Evolutionary conservation across 2,113 vertebrate species (phyloP).

Genomic region (Melanerpes aurifrons): DNA sequence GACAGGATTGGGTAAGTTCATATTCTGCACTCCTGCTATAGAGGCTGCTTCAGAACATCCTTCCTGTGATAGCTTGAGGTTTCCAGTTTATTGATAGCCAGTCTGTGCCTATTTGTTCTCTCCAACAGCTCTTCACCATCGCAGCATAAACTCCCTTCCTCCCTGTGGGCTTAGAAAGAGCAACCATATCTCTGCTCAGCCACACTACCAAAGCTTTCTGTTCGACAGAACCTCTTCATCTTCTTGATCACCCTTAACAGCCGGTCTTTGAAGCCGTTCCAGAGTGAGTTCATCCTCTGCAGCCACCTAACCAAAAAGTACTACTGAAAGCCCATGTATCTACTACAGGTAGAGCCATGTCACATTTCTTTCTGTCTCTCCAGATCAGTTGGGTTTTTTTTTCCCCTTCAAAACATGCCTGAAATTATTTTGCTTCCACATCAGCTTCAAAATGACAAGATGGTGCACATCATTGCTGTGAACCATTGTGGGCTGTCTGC

Average conservation of each 20-base stretch:
- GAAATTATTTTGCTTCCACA: not conserved
- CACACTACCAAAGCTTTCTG: not conserved
- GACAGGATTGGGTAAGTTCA: not conserved
- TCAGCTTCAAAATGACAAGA: not conserved
- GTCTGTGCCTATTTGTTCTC: not conserved
- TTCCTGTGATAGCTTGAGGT: not conserved
- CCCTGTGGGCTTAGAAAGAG: conserved; percentile 15
- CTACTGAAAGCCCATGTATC: not conserved
- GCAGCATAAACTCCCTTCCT: not conserved
- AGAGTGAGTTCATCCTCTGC: not conserved
- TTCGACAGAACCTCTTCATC: not conserved
- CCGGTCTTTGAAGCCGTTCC: not conserved
- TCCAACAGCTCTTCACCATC: not conserved
- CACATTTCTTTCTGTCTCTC: not conserved
- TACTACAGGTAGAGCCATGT: not conserved
- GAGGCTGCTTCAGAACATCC: not conserved
- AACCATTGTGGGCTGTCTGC: not conserved
- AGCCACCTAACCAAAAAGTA: not conserved
- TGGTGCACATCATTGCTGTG: not conserved
- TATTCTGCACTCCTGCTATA: not conserved
- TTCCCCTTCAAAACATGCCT: not conserved
- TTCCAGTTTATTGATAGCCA: conserved; percentile 12
- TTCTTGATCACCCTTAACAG: not conserved
- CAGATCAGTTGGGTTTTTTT: not conserved
- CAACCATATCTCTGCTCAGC: not conserved